Conservation (phyloP, 2,888 invertebrate species). For the Hydroisotoma schaefferi region DNA sequence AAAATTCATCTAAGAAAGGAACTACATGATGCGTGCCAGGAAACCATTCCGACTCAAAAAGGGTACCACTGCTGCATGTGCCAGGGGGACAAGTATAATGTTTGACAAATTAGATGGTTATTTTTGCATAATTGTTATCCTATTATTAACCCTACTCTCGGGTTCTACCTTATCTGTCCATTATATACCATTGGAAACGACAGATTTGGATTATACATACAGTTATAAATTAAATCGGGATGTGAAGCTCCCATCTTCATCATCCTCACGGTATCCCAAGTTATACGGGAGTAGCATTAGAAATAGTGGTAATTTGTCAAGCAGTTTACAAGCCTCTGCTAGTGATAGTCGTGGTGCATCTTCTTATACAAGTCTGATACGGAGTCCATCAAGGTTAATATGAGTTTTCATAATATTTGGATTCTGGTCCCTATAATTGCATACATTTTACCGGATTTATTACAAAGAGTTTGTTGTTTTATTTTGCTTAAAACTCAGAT, state of each 20-base stretch:
- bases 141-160: too few species aligned
- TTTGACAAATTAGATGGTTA: too few species aligned
- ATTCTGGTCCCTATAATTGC: not conserved
- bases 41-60: too few species aligned
- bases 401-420: not conserved
- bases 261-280: constrained; percentile 17
- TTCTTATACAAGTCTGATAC: not conserved
- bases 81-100: too few species aligned
- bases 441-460: not conserved
- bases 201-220: constrained; percentile 45
- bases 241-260: constrained; percentile 27
- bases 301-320: not conserved
- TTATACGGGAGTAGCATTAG: constrained; percentile 2
- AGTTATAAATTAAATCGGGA: constrained; percentile 46
- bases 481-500: not conserved
- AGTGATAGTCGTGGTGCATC: not conserved
- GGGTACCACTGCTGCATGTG: too few species aligned
- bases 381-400: not conserved
- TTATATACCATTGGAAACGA: constrained; percentile 6
- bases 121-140: too few species aligned
- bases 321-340: too few species aligned
- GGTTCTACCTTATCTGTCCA: too few species aligned
- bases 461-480: not conserved
- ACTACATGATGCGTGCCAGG: too few species aligned
- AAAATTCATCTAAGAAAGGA: too few species aligned